phyloP scores from a whole-genome alignment of 1,140 invertebrate species.

The Drosophila chauvacae region DNA sequence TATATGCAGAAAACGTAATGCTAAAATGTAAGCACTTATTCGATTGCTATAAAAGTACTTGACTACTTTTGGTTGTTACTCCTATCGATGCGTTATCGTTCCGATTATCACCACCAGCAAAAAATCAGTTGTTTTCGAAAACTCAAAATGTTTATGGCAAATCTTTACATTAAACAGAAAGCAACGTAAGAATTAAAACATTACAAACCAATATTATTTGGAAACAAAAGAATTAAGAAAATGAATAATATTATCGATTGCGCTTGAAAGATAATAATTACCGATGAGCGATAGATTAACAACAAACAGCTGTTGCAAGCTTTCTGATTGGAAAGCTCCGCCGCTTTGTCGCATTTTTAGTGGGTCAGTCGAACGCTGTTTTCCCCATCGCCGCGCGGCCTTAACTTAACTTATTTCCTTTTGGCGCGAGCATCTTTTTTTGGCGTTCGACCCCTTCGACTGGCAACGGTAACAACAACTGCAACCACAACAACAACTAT shows the following conservation, averaged over 20 bases:
- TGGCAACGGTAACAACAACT: conserved; percentile 11
- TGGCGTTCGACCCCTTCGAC: conserved; percentile 42
- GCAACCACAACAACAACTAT: conserved; percentile 16
- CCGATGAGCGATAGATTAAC: background rate
- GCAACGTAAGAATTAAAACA: too few relatives aligned
- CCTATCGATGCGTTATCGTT: background rate
- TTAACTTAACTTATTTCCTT: conserved; percentile 29
- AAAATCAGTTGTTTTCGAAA: background rate
- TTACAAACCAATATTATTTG: background rate
- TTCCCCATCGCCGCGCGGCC: conserved; percentile 13
- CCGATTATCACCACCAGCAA: background rate
- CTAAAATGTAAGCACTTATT: background rate
- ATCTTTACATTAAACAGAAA: background rate
- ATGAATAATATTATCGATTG: background rate
- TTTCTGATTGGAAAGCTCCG: conserved; percentile 18
- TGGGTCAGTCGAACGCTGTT: conserved; percentile 55
- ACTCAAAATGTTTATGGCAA: background rate
- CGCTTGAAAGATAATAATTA: background rate
- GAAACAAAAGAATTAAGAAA: too few relatives aligned
- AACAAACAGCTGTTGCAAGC: conserved; percentile 18
- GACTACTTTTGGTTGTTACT: background rate
- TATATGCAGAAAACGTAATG: background rate
- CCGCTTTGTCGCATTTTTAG: conserved; percentile 4
- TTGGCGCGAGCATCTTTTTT: conserved; percentile 66
- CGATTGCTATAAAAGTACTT: background rate